phyloP scores from a whole-genome alignment of 2,888 invertebrate species.

The Catocala fraxini region DNA sequence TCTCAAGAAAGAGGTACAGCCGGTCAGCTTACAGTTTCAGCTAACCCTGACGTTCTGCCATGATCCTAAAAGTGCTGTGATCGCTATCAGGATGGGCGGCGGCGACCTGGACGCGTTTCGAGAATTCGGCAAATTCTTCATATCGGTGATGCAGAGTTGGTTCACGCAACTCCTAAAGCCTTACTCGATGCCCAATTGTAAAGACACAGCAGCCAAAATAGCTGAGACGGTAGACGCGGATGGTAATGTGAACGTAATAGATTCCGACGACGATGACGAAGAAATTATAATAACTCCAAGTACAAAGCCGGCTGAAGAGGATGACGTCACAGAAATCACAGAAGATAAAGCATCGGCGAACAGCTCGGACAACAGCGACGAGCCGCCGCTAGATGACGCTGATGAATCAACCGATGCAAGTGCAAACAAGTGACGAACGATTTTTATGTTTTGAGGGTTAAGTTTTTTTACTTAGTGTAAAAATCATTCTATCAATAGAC shows the following conservation, averaged over 20 bases:
- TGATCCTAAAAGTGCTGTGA: slow-evolving; percentile 49
- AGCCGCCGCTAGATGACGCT: not conserved
- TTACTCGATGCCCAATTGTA: slow-evolving; percentile 43
- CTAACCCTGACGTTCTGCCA: slow-evolving; percentile 55
- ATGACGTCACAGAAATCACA: not conserved
- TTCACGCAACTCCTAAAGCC: slow-evolving; percentile 54
- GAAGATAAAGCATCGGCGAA: not conserved
- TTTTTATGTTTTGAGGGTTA: slow-evolving; percentile 29
- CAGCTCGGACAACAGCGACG: slow-evolving; percentile 8
- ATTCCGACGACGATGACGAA: slow-evolving; percentile 37
- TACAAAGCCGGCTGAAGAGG: not conserved
- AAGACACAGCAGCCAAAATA: slow-evolving; percentile 44
- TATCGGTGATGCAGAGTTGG: slow-evolving; percentile 62
- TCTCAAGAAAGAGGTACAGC: slow-evolving; percentile 47
- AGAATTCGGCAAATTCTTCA: slow-evolving; percentile 69
- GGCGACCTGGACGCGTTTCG: slow-evolving; percentile 60
- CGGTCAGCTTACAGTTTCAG: slow-evolving; percentile 57
- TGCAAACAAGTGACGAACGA: slow-evolving; percentile 21
- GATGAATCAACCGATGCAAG: slow-evolving; percentile 16
- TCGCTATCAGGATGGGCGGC: slow-evolving; percentile 46
- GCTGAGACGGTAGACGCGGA: slow-evolving; percentile 42
- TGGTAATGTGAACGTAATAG: slow-evolving; percentile 23
- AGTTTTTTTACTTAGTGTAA: slow-evolving; percentile 39
- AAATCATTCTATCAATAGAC: slow-evolving; percentile 49
- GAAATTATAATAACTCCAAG: slow-evolving; percentile 25